Evolutionary conservation across 2,888 invertebrate species (phyloP).

Genomic region (Dicyrtomina minuta): DNA sequence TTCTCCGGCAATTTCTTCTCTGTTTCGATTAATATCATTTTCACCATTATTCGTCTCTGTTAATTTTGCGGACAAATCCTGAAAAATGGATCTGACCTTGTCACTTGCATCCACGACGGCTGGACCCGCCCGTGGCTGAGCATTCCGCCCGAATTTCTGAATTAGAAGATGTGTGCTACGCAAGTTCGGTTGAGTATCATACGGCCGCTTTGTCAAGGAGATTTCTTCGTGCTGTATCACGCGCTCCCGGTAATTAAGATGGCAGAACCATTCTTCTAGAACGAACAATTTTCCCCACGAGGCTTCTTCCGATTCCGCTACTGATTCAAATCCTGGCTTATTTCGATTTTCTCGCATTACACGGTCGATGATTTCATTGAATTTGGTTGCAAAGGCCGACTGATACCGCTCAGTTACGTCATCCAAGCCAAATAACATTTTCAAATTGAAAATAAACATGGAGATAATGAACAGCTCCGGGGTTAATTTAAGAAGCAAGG

Average conservation of each 20-base stretch:
- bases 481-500: too few relatives aligned
- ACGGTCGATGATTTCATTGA: constrained; percentile 38
- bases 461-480: constrained; percentile 40
- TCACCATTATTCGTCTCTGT: constrained; percentile 15
- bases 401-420: constrained; percentile 49
- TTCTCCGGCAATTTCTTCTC: constrained; percentile 21
- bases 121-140: too few relatives aligned
- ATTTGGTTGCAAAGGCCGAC: constrained; percentile 44
- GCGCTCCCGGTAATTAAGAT: constrained; percentile 31
- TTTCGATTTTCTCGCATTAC: background rate
- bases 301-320: constrained; percentile 11
- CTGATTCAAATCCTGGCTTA: constrained; percentile 1
- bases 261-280: constrained; percentile 48
- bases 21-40: constrained; percentile 1
- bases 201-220: background rate
- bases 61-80: background rate
- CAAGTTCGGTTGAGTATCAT: background rate
- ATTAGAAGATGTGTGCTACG: background rate
- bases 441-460: constrained; percentile 35
- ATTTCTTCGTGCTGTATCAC: constrained; percentile 37
- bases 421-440: constrained; percentile 50
- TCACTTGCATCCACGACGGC: constrained; percentile 5
- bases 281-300: constrained; percentile 43
- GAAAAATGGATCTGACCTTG: background rate
- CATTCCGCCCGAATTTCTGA: too few relatives aligned